phyloP scores from a whole-genome alignment of 2,797 vertebrate species.

The Micromesistius poutassou region DNA sequence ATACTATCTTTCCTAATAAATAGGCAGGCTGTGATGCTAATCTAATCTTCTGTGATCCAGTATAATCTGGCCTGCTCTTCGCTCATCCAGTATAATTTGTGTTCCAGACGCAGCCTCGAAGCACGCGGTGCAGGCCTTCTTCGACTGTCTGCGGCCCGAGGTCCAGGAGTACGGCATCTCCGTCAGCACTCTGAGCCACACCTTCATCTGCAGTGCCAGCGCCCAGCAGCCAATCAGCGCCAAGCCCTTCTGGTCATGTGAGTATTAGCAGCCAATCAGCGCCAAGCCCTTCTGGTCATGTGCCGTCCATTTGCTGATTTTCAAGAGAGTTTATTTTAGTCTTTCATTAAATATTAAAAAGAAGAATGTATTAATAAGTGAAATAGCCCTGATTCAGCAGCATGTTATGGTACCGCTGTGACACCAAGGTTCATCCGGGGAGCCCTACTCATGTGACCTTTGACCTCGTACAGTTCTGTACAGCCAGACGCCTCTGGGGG shows the following conservation, averaged over 20 bases:
- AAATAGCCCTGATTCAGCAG: too few relatives aligned
- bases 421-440: not conserved
- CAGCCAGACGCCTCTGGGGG: constrained; percentile 75
- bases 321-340: not conserved
- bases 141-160: constrained; percentile 89
- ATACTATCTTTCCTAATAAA: too few relatives aligned
- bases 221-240: constrained; percentile 26
- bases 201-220: constrained; percentile 79
- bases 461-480: constrained; percentile 72
- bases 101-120: constrained; percentile 90
- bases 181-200: constrained; percentile 87
- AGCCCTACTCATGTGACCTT: not conserved
- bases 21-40: too few relatives aligned
- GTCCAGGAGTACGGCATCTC: constrained; percentile 87
- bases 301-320: not conserved
- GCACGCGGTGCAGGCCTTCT: constrained; percentile 91
- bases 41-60: too few relatives aligned
- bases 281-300: too few relatives aligned
- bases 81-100: not conserved
- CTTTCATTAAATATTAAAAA: not conserved
- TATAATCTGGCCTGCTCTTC: too few relatives aligned
- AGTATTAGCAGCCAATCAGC: constrained; percentile 44
- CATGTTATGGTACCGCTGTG: not conserved
- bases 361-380: too few relatives aligned
- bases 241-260: constrained; percentile 80